Percentiles rank a stretch among this genome's conserved stretches.
Evolutionary conservation across 2,113 vertebrate species (phyloP).

Genomic region (Heptranchias perlo): DNA sequence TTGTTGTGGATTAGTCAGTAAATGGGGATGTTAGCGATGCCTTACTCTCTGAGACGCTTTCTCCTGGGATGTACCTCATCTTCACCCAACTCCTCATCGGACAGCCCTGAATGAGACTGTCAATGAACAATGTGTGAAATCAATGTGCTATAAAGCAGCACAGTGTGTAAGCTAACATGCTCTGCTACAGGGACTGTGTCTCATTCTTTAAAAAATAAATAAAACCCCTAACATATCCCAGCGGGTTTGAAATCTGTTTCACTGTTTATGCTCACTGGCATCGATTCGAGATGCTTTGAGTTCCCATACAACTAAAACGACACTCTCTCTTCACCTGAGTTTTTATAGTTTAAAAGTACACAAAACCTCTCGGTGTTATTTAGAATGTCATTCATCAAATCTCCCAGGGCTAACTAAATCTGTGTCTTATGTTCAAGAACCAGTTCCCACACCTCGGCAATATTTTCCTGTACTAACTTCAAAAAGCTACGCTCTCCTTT

Average conservation of each 20-base stretch:
- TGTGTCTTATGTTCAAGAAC: neutral
- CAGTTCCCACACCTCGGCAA: neutral
- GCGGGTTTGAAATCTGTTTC: neutral
- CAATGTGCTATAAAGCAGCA: neutral
- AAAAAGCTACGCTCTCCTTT: neutral
- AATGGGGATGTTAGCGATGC: neutral
- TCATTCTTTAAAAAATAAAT: neutral
- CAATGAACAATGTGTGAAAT: neutral
- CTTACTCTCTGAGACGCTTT: neutral
- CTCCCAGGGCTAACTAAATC: neutral
- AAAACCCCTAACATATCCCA: neutral
- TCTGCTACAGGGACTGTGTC: neutral
- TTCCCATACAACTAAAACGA: neutral
- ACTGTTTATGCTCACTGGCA: neutral
- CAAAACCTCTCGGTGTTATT: neutral
- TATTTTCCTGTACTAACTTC: neutral
- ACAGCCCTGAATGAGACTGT: neutral
- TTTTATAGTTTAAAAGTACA: neutral
- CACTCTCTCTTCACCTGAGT: neutral
- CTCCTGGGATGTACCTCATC: neutral
- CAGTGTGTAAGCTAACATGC: neutral
- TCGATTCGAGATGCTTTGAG: neutral
- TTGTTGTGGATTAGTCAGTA: neutral
- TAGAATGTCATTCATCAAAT: constrained; percentile 23
- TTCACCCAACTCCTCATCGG: neutral